Base-by-base conservation (phyloP, 92 coral and sea anemone species). In the Epizoanthus rinbou region DNA sequence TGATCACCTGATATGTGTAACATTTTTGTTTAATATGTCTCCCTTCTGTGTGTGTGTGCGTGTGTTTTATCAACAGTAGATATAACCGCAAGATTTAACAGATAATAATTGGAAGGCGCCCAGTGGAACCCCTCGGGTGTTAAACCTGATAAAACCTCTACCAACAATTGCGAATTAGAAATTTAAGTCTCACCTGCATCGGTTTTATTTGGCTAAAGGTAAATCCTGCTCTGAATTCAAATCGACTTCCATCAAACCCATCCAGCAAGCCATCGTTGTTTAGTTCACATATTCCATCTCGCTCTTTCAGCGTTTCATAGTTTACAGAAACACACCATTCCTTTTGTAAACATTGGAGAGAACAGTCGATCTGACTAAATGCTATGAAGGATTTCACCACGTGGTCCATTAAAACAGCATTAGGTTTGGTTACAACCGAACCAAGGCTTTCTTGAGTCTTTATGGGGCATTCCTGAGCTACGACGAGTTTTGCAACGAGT, bases 121-220 rank as follows among this genome's bases (percentile, higher is more conserved):
- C 8, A 6, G 11, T 0, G 50, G 10, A 43, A 43, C 50, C 9
- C 10, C 50, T 0, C 50, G 50, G 50, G 50, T 43, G 11, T 43
- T 43, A 43, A 43, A 43, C 4, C 50, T 43, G 50, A 43, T 0
- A 43, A 28, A 28, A 28, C 31, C 2, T 28, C 31, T 28, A 28
- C 31, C 31, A 28, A 28, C 31, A 28, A 28, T 0, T 0, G 31
- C 31, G 31, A 28, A 28, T 0, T 28, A 28, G 31, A 28, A 28
- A 28, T 28, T 28, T 0, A 59, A 18, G 15, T 0, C 24, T 21
- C 18, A 59, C 64, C 64, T 59, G n/a, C 24, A 21, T 8, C 15
- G 64, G 64, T 18, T 59, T 59, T n/a, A 59, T 21, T 59, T 59
- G 64, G n/a, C 23, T 59, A 59, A 59, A 59, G 24, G 64, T 59